Evolutionary conservation across 1,140 invertebrate species (phyloP).

Genomic region (Sarcophaga bullata): DNA sequence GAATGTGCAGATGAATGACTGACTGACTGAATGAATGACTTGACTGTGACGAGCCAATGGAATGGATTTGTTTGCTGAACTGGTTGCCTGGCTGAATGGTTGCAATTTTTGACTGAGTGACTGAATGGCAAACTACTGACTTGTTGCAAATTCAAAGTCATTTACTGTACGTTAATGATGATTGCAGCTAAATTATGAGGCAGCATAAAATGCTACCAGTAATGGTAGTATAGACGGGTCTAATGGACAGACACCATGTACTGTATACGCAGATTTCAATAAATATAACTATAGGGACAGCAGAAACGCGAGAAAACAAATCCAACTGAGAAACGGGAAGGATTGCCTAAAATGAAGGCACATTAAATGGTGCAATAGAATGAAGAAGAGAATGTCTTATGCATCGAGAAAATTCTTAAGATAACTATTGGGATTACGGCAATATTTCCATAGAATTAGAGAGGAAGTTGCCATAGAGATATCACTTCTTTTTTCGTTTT

Average conservation of each 20-base stretch:
- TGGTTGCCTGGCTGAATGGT: neutral
- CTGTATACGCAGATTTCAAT: neutral
- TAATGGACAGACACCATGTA: neutral
- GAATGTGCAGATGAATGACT: slow-evolving; percentile 18
- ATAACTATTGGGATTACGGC: too few relatives aligned
- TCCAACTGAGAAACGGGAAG: too few relatives aligned
- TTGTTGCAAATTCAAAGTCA: slow-evolving; percentile 45
- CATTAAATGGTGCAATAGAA: too few relatives aligned
- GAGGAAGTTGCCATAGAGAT: too few relatives aligned
- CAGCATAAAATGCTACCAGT: slow-evolving; percentile 46
- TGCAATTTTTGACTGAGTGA: slow-evolving; percentile 7
- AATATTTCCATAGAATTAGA: too few relatives aligned
- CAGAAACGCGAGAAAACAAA: too few relatives aligned
- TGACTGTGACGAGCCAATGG: neutral
- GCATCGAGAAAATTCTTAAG: too few relatives aligned
- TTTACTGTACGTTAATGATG: slow-evolving; percentile 62
- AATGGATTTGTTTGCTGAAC: neutral
- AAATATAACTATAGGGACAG: neutral
- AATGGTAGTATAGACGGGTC: neutral
- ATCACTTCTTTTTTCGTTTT: too few relatives aligned
- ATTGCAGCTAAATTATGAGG: slow-evolving; percentile 66
- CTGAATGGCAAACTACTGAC: slow-evolving; percentile 22
- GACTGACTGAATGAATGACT: slow-evolving; percentile 2
- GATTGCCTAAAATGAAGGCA: too few relatives aligned
- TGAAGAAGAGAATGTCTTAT: too few relatives aligned